Evolutionary conservation across 2,888 invertebrate species (phyloP), one percentile per base, ranked within the genome.

Genomic region (Hirtodrosophila trivittata): DNA sequence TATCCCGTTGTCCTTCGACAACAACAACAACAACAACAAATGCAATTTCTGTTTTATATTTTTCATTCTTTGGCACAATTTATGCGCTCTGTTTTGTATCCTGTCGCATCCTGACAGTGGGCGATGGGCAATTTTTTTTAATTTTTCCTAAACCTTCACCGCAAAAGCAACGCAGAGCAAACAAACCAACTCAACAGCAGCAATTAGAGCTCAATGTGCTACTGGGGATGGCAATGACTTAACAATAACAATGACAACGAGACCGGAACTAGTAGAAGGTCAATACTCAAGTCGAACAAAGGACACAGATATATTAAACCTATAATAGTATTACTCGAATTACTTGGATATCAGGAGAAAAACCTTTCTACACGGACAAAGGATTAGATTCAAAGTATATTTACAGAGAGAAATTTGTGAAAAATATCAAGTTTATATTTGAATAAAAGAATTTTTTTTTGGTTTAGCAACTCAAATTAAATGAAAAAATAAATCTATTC

Each of bases 1-100:
- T 84, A 75, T 89, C 89, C 89, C 87, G 89, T 89, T 88, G 88
- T 74, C 77, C 72, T 56, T 26, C 28, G 32, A 30, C 51, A 42
- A 32, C 43, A 51, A n/a, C 46, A 46, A 12, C 35, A 52, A 35
- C 42, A 46, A 37, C 25, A 39, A 26, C 47, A 55, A 56, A 55
- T 74, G 74, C 63, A 68, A 49, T 41, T 45, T 35, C 4, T 32
- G 35, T 51, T 30, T 55, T 47, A 28, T 54, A 38, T 26, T 10
- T 46, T 30, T 14, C 33, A 45, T 25, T 52, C 46, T 63, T 55
- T 75, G 55, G 16, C 49, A 63, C 72, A 74, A 81, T 81, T 81
- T 74, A 80, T 83, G 84, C 69, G 57, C 56, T 76, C 51, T 51
- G 45, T 43, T 35, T 56, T 60, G 59, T 41, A 42, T 76, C 45